Base-by-base conservation (phyloP, 2,113 vertebrate genomes). In the Centrocercus urophasianus region DNA sequence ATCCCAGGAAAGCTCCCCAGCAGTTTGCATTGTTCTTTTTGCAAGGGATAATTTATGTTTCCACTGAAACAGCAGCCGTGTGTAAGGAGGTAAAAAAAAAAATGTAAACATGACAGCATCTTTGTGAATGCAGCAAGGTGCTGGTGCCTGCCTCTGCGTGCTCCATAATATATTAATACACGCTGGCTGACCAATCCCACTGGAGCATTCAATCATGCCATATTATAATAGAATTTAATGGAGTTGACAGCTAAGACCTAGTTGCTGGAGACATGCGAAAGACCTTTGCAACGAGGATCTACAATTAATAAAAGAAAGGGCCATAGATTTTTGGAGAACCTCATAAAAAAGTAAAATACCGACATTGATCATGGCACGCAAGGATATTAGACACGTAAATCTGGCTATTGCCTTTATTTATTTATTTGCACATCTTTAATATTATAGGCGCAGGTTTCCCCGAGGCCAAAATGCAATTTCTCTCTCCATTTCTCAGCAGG, bases 261-360 rank as follows among this genome's bases (percentile, higher is more conserved):
- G 92, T 85, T 90, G 95, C 93, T 91, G 91, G 90, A 95, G 95
- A 95, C 50, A 70, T 13, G 43, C 32, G 63, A 94, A 91, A 92
- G 89, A 84, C 83, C 92, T 96, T 93, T 93, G 84, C 92, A 67
- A 71, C 78, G 50, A 97, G 88, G 83, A 80, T 94, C 64, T 64
- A 86, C 83, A 94, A 93, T 96, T 89, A 96, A 95, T 69, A 95
- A 91, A 86, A 79, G 76, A 83, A 91, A 87, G 83, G 22, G 9
- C 86, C 84, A 89, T 91, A 92, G 85, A 96, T 90, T 96, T 96
- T 83, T 94, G 83, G 75, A 96, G 91, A 90, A 94, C 88, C 69
- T 90, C 88, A 91, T 93, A 96, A 95, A 90, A 96, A 94, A 92
- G 89, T 94, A 93, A 96, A 97, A 93, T 88, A 94, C 71, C 14